phyloP scores from a whole-genome alignment of 2,797 vertebrate genomes.

The Danionella dracula region DNA sequence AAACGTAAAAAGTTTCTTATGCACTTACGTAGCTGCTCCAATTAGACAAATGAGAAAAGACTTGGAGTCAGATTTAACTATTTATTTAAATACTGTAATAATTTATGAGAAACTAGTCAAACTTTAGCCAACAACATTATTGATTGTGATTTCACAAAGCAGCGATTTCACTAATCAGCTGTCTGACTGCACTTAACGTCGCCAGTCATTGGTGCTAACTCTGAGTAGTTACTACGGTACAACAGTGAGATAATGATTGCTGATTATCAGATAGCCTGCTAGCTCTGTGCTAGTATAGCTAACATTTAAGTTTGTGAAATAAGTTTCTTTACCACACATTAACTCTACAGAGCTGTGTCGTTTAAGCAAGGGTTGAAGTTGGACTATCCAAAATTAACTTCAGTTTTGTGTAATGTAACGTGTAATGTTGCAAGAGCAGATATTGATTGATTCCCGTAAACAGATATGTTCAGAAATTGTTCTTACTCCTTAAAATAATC shows the following conservation, averaged over 20 bases:
- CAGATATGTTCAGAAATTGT: too few relatives aligned
- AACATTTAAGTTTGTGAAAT: not conserved
- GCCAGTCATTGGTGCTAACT: slow-evolving; percentile 37
- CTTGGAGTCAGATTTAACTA: slow-evolving; percentile 8
- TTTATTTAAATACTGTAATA: slow-evolving; percentile 10
- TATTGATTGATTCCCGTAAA: too few relatives aligned
- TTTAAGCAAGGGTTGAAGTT: not conserved
- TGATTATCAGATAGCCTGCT: not conserved
- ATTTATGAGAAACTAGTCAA: too few relatives aligned
- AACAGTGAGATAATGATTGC: not conserved
- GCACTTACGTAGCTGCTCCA: not conserved
- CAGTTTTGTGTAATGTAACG: too few relatives aligned
- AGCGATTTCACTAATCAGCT: slow-evolving; percentile 33
- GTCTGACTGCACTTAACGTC: slow-evolving; percentile 30
- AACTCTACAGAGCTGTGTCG: not conserved
- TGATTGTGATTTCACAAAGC: slow-evolving; percentile 59
- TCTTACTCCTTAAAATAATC: too few relatives aligned
- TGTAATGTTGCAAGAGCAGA: too few relatives aligned
- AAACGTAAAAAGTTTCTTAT: not conserved
- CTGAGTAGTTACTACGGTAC: not conserved
- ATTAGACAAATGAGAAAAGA: not conserved
- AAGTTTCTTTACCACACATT: not conserved
- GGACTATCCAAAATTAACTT: not conserved
- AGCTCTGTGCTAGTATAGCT: not conserved
- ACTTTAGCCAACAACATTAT: slow-evolving; percentile 59